Conservation (phyloP, 2,888 invertebrate genomes). For the Coelogynopora nodosa region DNA sequence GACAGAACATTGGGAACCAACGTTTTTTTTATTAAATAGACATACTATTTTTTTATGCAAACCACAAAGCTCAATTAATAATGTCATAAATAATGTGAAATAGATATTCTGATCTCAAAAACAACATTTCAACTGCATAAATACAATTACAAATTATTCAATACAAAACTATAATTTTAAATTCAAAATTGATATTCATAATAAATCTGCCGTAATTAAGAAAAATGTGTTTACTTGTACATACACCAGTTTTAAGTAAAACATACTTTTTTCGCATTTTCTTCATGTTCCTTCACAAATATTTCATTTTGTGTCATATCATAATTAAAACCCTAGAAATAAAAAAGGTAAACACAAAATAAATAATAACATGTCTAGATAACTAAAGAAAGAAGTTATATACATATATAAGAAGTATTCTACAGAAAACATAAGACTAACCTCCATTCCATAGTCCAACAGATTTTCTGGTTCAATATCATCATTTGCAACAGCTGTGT, state of each 20-base stretch:
- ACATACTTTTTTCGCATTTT: conserved; percentile 27
- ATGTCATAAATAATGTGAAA: no score
- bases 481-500: neutral
- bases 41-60: no score
- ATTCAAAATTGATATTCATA: no score
- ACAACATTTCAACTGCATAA: no score
- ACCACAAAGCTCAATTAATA: no score
- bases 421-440: neutral
- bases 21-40: no score
- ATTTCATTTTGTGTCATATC: conserved; percentile 35
- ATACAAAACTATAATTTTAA: no score
- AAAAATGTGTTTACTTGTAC: no score
- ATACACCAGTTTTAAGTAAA: neutral
- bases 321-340: conserved; percentile 37
- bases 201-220: no score
- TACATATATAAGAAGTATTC: neutral
- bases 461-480: conserved; percentile 17
- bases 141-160: no score
- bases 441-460: conserved; percentile 1
- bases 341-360: neutral
- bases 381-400: neutral
- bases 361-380: neutral
- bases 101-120: no score
- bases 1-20: no score
- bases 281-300: conserved; percentile 30